These are phyloP conservation scores for Vicugna pacos DNA, from an alignment of 2,113 vertebrate species.

Conservation along the genomic window DNA sequence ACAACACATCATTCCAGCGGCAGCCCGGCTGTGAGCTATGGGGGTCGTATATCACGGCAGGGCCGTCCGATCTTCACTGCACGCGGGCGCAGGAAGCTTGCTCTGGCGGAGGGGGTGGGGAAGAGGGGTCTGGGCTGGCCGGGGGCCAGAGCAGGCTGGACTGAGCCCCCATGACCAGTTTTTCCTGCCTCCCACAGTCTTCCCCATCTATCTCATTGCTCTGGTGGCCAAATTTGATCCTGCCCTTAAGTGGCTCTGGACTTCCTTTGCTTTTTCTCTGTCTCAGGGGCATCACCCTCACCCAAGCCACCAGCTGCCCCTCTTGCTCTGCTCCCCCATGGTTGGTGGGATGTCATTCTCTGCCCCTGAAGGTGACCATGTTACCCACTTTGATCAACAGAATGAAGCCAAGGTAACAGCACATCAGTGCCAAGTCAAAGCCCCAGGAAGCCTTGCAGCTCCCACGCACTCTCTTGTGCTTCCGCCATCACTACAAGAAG, in stretches of 20 bases:
- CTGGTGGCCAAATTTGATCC: rapidly evolving
- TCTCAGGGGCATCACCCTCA: rapidly evolving
- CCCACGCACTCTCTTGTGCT: not conserved
- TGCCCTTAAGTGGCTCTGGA: not conserved
- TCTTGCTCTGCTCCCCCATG: not conserved
- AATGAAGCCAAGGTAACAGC: not conserved
- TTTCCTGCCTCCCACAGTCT: not conserved
- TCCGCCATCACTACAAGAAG: rapidly evolving
- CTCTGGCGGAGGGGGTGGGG: rapidly evolving
- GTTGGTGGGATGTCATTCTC: not conserved
- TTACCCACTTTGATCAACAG: not conserved
- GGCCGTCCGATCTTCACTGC: rapidly evolving
- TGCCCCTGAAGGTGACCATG: rapidly evolving
- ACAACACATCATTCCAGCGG: conserved; percentile 65
- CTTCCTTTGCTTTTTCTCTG: rapidly evolving
- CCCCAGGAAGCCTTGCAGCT: no score
- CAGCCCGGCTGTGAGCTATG: conserved; percentile 48
- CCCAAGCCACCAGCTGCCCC: not conserved
- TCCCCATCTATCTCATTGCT: rapidly evolving
- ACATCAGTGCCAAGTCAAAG: not conserved
- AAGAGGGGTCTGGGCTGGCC: no score
- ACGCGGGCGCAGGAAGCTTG: rapidly evolving
- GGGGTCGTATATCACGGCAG: conserved; percentile 53
- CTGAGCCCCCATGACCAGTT: rapidly evolving
- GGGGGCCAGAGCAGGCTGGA: not conserved